A percentile compares a stretch with the other conserved stretches of the same genome.
phyloP scores from a whole-genome alignment of 2,888 invertebrate species.

The Watsonalla binaria region DNA sequence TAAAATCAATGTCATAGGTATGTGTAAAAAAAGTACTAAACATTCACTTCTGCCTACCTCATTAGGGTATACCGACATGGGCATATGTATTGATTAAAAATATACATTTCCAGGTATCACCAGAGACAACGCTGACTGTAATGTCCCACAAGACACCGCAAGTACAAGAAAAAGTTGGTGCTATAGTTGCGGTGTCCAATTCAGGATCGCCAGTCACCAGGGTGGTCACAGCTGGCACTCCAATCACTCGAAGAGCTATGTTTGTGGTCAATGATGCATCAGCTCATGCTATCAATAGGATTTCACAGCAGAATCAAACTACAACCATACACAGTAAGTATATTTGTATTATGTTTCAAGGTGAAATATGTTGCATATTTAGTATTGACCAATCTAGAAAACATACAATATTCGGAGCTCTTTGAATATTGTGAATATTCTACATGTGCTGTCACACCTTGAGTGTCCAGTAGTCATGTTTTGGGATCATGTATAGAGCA shows the following conservation, averaged over 20 bases:
- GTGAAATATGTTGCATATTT: too few relatives aligned
- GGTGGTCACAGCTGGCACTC: constrained; percentile 62
- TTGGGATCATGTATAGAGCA: too few relatives aligned
- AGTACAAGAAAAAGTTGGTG: constrained; percentile 71
- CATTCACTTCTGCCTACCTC: too few relatives aligned
- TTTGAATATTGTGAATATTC: too few relatives aligned
- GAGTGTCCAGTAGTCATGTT: too few relatives aligned
- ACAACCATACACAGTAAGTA: constrained; percentile 71
- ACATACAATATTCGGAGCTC: too few relatives aligned
- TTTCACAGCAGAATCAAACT: constrained; percentile 70
- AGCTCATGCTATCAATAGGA: constrained; percentile 61
- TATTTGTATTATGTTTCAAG: neutral
- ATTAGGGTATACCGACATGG: neutral
- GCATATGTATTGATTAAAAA: neutral
- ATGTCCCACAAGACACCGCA: constrained; percentile 75
- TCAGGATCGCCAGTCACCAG: constrained; percentile 65
- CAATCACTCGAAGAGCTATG: constrained; percentile 62
- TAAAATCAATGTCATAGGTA: too few relatives aligned
- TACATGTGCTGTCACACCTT: too few relatives aligned
- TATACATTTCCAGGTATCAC: constrained; percentile 56
- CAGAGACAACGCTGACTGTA: constrained; percentile 72
- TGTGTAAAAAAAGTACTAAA: too few relatives aligned
- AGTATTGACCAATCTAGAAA: too few relatives aligned
- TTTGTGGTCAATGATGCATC: constrained; percentile 72
- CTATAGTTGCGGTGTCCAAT: constrained; percentile 66